phyloP scores from a whole-genome alignment of 1,140 invertebrate genomes.

The Onthophagus taurus region DNA sequence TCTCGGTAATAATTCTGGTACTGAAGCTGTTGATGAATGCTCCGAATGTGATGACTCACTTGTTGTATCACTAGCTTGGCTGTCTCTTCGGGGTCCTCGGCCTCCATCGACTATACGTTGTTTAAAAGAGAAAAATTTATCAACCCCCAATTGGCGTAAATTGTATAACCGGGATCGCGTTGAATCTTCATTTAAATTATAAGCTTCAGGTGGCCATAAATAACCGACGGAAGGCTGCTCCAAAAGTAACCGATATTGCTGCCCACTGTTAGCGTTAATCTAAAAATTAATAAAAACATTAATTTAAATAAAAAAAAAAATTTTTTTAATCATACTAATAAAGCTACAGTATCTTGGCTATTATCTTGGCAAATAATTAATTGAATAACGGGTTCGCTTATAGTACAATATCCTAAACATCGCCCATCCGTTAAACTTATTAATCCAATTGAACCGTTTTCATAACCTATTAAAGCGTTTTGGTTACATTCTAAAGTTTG shows the following conservation, averaged over 20 bases:
- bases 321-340: slow-evolving; percentile 47
- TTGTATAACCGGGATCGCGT: slow-evolving; percentile 46
- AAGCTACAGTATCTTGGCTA: slow-evolving; percentile 52
- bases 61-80: slow-evolving; percentile 29
- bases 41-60: slow-evolving; percentile 31
- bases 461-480: slow-evolving; percentile 61
- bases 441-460: slow-evolving; percentile 59
- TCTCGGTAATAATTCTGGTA: slow-evolving; percentile 32
- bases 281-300: slow-evolving; percentile 25
- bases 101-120: slow-evolving; percentile 53
- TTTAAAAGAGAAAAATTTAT: slow-evolving; percentile 53
- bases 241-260: slow-evolving; percentile 55
- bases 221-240: slow-evolving; percentile 51
- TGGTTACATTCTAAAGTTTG: slow-evolving; percentile 52
- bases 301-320: slow-evolving; percentile 8
- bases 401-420: slow-evolving; percentile 52
- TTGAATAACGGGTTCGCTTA: slow-evolving; percentile 48
- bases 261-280: slow-evolving; percentile 54
- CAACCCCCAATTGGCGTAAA: slow-evolving; percentile 55
- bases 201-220: slow-evolving; percentile 45
- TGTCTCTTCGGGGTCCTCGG: slow-evolving; percentile 25
- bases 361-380: slow-evolving; percentile 60
- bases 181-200: slow-evolving; percentile 34
- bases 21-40: slow-evolving; percentile 23
- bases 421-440: slow-evolving; percentile 59